Evolutionary conservation across 2,797 vertebrate species (phyloP).

Genomic region (Odontamblyopus lacepedii): DNA sequence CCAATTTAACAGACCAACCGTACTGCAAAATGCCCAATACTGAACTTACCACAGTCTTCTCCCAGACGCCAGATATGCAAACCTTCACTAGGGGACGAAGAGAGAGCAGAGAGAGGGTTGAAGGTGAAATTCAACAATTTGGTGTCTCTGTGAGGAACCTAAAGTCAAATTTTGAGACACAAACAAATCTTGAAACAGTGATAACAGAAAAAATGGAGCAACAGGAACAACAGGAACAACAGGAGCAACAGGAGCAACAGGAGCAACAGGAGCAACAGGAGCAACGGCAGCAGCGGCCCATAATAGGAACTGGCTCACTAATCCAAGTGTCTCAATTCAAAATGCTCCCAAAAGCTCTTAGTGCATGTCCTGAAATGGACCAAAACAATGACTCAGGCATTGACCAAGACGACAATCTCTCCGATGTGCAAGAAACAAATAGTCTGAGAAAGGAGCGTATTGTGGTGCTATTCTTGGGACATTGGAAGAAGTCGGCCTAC

Average conservation of each 20-base stretch:
- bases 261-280: constrained; percentile 27
- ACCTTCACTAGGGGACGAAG: constrained; percentile 68
- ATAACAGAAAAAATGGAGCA: constrained; percentile 27
- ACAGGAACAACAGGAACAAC: constrained; percentile 26
- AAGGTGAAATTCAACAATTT: constrained; percentile 87
- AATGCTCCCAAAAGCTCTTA: constrained; percentile 27
- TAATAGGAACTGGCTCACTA: constrained; percentile 10
- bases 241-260: constrained; percentile 25
- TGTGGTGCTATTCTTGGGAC: constrained; percentile 89
- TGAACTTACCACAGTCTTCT: constrained; percentile 79
- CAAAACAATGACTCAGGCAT: constrained; percentile 80
- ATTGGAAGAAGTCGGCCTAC: constrained; percentile 93
- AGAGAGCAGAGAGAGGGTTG: constrained; percentile 77
- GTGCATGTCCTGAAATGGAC: constrained; percentile 50
- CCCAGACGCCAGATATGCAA: constrained; percentile 69
- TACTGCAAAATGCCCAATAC: constrained; percentile 82
- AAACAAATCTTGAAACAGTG: constrained; percentile 33
- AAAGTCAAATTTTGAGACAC: constrained; percentile 87
- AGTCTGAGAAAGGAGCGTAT: constrained; percentile 91
- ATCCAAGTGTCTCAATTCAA: constrained; percentile 20
- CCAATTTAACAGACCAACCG: constrained; percentile 79
- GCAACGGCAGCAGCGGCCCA: constrained; percentile 18
- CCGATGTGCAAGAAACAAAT: constrained; percentile 72
- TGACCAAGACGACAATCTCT: constrained; percentile 72
- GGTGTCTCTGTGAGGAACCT: constrained; percentile 89